These are phyloP conservation scores for Meandrina meandrites DNA, from an alignment of 92 coral and sea anemone genomes.

Conservation along the genomic window DNA sequence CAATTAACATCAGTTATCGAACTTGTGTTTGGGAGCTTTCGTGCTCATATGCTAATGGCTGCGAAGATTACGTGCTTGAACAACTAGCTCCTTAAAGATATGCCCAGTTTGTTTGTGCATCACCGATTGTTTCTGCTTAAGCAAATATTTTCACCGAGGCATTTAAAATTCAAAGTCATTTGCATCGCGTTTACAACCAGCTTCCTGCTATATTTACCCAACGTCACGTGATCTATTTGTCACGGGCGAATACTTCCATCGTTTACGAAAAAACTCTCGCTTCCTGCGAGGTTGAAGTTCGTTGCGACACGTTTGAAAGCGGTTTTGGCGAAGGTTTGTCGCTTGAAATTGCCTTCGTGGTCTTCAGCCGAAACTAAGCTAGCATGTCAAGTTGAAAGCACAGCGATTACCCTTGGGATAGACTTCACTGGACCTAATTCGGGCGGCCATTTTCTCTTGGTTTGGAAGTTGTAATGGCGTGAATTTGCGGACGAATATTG, in stretches of 20 bases:
- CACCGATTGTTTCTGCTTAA: conserved; percentile 9
- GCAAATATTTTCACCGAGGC: conserved; percentile 5
- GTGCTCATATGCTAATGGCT: conserved; percentile 24
- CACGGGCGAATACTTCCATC: conserved; percentile 48
- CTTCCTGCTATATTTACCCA: conserved; percentile 22
- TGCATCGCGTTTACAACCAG: not conserved
- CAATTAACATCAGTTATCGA: conserved; percentile 7
- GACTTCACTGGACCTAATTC: not conserved
- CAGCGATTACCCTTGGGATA: conserved; percentile 9
- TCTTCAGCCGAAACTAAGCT: not conserved
- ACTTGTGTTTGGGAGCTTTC: not conserved
- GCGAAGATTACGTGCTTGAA: not conserved
- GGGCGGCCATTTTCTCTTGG: conserved; percentile 38
- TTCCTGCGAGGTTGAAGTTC: conserved; percentile 35
- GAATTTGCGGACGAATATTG: conserved; percentile 29
- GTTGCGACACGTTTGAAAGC: not conserved
- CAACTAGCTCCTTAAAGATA: conserved; percentile 13
- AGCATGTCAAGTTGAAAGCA: not conserved
- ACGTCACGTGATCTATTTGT: conserved; percentile 41
- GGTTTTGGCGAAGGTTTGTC: not conserved
- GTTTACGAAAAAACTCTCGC: conserved; percentile 9
- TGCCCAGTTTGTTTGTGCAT: conserved; percentile 22
- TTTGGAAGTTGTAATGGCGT: conserved; percentile 32
- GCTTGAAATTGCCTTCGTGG: not conserved
- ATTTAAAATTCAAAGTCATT: not conserved